These are phyloP conservation scores for Stenotaenia linearis DNA, from an alignment of 2,888 invertebrate genomes.

Conservation along the genomic window DNA sequence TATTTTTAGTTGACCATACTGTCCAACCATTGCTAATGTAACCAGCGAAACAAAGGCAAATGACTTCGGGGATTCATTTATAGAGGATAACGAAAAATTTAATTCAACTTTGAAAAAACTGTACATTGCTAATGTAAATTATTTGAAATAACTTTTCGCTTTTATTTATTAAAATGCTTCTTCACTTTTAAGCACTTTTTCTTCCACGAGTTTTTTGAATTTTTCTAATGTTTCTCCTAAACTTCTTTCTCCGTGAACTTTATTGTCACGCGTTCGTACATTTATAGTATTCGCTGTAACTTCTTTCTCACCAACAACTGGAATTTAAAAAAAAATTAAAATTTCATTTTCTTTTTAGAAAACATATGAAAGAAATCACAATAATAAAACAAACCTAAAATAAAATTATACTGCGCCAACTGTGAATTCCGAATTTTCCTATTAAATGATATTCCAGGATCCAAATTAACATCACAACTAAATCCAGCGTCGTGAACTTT, in stretches of 20 bases:
- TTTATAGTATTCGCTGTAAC: constrained; percentile 82
- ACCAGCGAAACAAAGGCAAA: too few relatives aligned
- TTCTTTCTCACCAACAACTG: constrained; percentile 97
- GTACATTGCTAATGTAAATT: too few relatives aligned
- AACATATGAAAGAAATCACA: too few relatives aligned
- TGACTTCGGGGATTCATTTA: too few relatives aligned
- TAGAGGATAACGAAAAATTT: too few relatives aligned
- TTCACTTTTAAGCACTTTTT: not conserved
- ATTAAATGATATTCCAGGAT: constrained; percentile 92
- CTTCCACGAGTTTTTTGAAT: constrained; percentile 57
- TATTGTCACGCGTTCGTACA: constrained; percentile 94
- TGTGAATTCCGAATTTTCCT: constrained; percentile 98
- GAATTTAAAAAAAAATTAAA: not conserved
- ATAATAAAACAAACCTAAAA: constrained; percentile 77
- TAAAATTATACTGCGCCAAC: constrained; percentile 95
- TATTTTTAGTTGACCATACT: too few relatives aligned
- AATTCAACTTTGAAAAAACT: too few relatives aligned
- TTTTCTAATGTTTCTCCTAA: constrained; percentile 73
- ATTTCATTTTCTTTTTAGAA: not conserved
- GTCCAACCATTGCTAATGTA: too few relatives aligned
- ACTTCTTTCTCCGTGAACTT: constrained; percentile 88
- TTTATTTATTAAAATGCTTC: not conserved
- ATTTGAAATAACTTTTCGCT: too few relatives aligned
- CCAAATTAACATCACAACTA: constrained; percentile 85
- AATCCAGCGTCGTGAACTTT: constrained; percentile 76